Evolutionary conservation across 2,113 vertebrate species (phyloP), one percentile per base, ranked within the genome.

Genomic region (Epinephelus lanceolatus): DNA sequence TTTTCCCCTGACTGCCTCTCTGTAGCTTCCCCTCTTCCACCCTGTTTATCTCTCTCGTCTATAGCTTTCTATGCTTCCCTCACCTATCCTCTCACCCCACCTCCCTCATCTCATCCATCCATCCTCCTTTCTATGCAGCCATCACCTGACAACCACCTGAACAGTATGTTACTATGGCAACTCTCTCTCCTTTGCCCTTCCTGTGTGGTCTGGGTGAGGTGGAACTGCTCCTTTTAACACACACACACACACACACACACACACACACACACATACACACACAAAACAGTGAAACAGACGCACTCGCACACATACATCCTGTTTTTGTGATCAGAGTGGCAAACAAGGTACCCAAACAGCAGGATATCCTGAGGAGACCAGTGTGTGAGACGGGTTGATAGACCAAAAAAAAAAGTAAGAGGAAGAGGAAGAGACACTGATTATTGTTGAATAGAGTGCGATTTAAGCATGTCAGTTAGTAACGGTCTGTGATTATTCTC

Each of bases 101-200:
- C 12, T 1, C 11, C 23, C 13, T 63, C 61, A 21, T 27, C 40
- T 71, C 82, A 68, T 59, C 63, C 19, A 72, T 71, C 45, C 68
- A 66, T 86, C 68, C 67, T 56, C 71, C 52, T 62, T 73, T 79
- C 78, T 67, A 37, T 57, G 73, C 82, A 71, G 67, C 82, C 72
- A 87, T 83, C 80, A 87, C 88, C 87, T 86, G 78, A 82, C 83
- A 86, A 65, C 83, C 86, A 91, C 90, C 89, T 91, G 85, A 82
- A 84, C 40, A 40, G 72, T 59, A 27, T 3, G 89, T 93, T 90
- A 80, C 89, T 68, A 93, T 89, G 78, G 85, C 74, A 93, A 94
- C 92, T 53, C 67, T 18, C 15, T 0, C 62, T 80, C 25, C 23
- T 69, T 33, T 72, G 71, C 77, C 79, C 87, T 88, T 91, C 79